Base-by-base conservation (phyloP, 2,113 vertebrate genomes). In the Eupsittula cactorum region DNA sequence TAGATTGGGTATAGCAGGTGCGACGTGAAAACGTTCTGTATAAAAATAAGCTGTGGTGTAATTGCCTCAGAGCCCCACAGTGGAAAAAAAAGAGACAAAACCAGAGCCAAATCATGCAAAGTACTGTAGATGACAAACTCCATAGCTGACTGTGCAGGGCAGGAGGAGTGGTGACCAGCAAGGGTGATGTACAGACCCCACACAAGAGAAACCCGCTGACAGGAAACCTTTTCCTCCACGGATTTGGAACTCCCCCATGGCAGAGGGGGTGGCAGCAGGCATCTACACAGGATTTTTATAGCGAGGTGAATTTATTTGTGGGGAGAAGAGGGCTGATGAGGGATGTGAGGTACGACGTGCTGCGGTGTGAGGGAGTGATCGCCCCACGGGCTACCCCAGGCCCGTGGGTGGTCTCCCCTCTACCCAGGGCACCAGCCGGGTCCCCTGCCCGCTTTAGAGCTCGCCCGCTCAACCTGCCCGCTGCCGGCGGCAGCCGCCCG, bases 21-120 rank as follows among this genome's bases (percentile, higher is more conserved):
- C 0, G 3, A 64, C 0, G 1, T 15, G 16, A 12, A 59, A 78
- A 59, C 0, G 17, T 9, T 27, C 21, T 3, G 16, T 14, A 10
- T 18, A 19, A 37, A 29, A 79, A 44, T 7, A n/a, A 87, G 21
- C 31, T 46, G n/a, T 4, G 10, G 41, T 4, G 29, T 57, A 37
- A 16, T 35, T 42, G 49, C 9, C 71, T 76, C 29, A 8, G 52
- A 55, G 67, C 62, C 59, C 29, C 24, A 9, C 12, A 20, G 10
- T 4, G 8, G 20, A 49, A 46, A 35, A 24, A 49, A 55, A 55
- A 60, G 7, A 13, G 7, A 42, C 35, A 13, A 10, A n/a, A 78
- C 5, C 18, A 83, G 27, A 39, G 53, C 2, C 9, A 28, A 59
- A 10, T 7, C 18, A 8, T 17, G 70, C 35, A 71, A 24, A 5